Evolutionary conservation across 2,888 invertebrate genomes (phyloP).

Genomic region (Lochmaea crataegi): DNA sequence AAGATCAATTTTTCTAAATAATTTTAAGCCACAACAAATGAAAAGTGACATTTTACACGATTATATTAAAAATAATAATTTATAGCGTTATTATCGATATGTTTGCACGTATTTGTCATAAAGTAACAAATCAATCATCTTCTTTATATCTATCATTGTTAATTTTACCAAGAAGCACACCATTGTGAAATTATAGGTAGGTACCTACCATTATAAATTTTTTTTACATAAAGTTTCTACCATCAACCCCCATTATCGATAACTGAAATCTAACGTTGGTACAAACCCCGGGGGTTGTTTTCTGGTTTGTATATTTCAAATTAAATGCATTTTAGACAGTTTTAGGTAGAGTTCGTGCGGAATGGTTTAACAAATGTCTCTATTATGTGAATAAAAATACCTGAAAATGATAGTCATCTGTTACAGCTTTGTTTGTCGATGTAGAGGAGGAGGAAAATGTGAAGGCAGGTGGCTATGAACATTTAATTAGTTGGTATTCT

Average conservation of each 20-base stretch:
- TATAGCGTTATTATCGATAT: neutral
- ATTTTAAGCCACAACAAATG: no score
- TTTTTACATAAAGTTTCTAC: neutral
- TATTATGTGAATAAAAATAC: constrained; percentile 50
- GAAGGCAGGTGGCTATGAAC: constrained; percentile 40
- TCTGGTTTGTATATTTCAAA: constrained; percentile 53
- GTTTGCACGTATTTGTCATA: neutral
- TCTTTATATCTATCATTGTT: constrained; percentile 2
- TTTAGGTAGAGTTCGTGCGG: constrained; percentile 47
- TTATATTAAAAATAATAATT: no score
- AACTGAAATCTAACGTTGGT: constrained; percentile 42
- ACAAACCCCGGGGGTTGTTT: constrained; percentile 42
- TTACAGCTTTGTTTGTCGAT: constrained; percentile 43
- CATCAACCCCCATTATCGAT: neutral
- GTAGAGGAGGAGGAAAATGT: constrained; percentile 33
- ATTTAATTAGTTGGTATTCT: constrained; percentile 41
- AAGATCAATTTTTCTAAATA: no score
- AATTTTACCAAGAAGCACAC: constrained; percentile 2
- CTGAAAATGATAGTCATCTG: constrained; percentile 52
- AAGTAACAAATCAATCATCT: neutral
- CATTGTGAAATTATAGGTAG: no score
- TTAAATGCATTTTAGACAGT: constrained; percentile 52
- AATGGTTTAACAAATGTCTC: constrained; percentile 52
- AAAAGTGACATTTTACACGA: no score
- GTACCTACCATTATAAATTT: neutral